Conservation (phyloP, 2,888 invertebrate genomes). For the Rutpela maculata region DNA sequence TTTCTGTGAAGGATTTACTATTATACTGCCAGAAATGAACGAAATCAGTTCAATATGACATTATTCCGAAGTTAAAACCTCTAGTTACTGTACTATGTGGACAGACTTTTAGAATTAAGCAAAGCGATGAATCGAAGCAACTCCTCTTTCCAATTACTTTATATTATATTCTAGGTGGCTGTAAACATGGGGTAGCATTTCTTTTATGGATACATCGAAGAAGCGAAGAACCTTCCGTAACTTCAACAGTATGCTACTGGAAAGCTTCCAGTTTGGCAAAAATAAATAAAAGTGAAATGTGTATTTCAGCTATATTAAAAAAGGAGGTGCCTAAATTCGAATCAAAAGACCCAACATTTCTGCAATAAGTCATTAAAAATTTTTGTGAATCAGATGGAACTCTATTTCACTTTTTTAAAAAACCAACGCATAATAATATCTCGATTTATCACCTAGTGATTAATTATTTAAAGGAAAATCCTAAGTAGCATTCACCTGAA, state of each 20-base stretch:
- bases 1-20: too few relatives aligned
- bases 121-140: neutral
- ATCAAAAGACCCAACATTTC: conserved; percentile 1
- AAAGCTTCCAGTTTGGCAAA: conserved; percentile 24
- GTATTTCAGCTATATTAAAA: neutral
- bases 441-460: conserved; percentile 1
- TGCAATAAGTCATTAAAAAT: neutral
- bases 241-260: conserved; percentile 31
- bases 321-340: neutral
- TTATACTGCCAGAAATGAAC: too few relatives aligned
- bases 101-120: neutral
- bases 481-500: neutral
- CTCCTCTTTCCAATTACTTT: neutral
- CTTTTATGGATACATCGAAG: conserved; percentile 53
- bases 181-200: conserved; percentile 57
- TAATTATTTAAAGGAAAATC: conserved; percentile 21
- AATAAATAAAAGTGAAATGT: neutral
- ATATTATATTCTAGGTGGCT: conserved; percentile 48
- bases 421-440: neutral
- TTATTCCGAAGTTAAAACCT: too few relatives aligned
- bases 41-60: too few relatives aligned
- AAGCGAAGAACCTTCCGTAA: conserved; percentile 51
- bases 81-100: too few relatives aligned
- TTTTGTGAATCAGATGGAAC: neutral
- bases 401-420: conserved; percentile 2